Evolutionary conservation across 2,113 vertebrate species (phyloP).

Genomic region (Lichenostomus cassidix): DNA sequence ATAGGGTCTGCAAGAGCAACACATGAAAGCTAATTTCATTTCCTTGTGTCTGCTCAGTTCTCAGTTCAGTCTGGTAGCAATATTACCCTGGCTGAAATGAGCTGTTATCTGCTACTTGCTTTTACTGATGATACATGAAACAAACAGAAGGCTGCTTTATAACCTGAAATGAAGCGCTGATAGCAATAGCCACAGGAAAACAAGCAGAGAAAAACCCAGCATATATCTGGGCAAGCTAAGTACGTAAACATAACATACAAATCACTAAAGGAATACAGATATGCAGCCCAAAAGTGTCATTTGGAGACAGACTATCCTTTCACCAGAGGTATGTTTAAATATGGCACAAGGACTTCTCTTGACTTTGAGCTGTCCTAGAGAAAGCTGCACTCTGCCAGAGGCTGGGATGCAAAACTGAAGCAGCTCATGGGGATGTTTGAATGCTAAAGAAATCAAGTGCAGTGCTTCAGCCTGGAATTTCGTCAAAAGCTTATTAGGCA

Average conservation of each 20-base stretch:
- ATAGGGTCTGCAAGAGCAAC: not conserved
- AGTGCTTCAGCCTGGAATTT: constrained; percentile 1
- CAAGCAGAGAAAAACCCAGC: not conserved
- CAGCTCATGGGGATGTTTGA: not conserved
- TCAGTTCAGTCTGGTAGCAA: not conserved
- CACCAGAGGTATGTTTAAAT: not conserved
- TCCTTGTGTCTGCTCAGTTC: constrained; percentile 6
- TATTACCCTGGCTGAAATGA: not conserved
- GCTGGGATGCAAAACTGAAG: not conserved
- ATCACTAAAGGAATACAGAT: constrained; percentile 21
- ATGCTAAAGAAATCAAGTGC: constrained; percentile 27
- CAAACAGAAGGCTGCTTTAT: constrained; percentile 2
- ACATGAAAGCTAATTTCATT: constrained; percentile 1
- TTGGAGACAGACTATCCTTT: constrained; percentile 34
- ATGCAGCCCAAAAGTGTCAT: not conserved
- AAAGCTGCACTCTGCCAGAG: not conserved
- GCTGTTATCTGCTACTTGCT: not conserved
- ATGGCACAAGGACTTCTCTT: not conserved
- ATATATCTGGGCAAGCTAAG: not conserved
- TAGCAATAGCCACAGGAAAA: not conserved
- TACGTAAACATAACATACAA: not conserved
- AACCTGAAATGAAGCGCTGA: not conserved
- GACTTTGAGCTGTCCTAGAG: not conserved
- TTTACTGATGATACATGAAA: not conserved
- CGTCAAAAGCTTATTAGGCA: not conserved